These are phyloP conservation scores for Caranx ignobilis DNA, from an alignment of 2,113 vertebrate genomes.

Conservation along the genomic window DNA sequence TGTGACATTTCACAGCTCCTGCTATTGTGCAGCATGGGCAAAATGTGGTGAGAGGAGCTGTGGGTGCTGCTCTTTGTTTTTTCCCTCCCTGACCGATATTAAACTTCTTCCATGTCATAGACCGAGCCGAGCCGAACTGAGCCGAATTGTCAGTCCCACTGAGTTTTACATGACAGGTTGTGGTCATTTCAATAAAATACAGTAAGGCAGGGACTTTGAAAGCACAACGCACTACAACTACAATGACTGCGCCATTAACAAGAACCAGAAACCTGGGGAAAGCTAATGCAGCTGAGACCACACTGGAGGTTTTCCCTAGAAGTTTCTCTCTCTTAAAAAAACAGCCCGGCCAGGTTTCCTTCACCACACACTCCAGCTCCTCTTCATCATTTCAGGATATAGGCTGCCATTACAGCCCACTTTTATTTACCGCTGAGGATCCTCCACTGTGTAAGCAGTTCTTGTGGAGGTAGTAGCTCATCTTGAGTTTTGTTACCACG, in stretches of 20 bases:
- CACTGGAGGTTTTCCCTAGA: background rate
- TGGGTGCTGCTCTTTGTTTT: background rate
- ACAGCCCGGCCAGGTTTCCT: conserved; percentile 3
- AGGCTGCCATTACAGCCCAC: background rate
- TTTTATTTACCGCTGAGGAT: conserved; percentile 35
- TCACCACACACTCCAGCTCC: background rate
- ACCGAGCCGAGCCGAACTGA: background rate
- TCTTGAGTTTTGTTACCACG: background rate
- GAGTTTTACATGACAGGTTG: background rate
- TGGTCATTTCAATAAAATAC: too few relatives aligned
- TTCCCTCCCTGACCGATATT: background rate
- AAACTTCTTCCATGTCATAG: background rate
- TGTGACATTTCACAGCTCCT: conserved; percentile 70
- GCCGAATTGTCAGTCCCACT: background rate
- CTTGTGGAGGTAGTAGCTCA: background rate
- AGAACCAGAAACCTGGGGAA: too few relatives aligned
- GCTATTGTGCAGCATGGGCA: conserved; percentile 35
- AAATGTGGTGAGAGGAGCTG: conserved; percentile 28
- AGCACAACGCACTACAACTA: background rate
- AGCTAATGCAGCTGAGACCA: background rate
- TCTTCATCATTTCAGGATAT: conserved; percentile 25
- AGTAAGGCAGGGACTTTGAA: background rate
- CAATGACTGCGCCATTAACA: background rate
- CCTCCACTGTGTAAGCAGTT: background rate
- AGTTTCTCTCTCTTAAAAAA: background rate